These are phyloP conservation scores for Agrochola macilenta DNA, from an alignment of 2,888 invertebrate genomes.

Conservation along the genomic window DNA sequence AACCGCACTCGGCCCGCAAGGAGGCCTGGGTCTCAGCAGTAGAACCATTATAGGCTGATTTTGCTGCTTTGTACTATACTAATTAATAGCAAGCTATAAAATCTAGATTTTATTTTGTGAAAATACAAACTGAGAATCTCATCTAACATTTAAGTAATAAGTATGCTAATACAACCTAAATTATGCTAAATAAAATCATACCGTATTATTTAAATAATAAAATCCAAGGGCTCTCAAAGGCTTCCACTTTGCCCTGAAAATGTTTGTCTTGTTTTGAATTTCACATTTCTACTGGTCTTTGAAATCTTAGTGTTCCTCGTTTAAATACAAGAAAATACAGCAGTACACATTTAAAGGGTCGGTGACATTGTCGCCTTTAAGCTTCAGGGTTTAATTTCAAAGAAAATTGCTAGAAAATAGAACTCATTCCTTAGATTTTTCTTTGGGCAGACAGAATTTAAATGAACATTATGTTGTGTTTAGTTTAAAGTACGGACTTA, in stretches of 20 bases:
- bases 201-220: constrained; percentile 50
- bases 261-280: constrained; percentile 53
- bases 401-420: constrained; percentile 47
- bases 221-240: constrained; percentile 46
- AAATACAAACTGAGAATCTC: background rate
- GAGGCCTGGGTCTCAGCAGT: too few relatives aligned
- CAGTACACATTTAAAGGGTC: constrained; percentile 44
- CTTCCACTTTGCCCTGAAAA: constrained; percentile 36
- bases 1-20: too few relatives aligned
- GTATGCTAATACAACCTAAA: constrained; percentile 30
- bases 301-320: constrained; percentile 53
- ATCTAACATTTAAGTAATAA: constrained; percentile 2
- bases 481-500: constrained; percentile 7
- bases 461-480: constrained; percentile 37
- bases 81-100: background rate
- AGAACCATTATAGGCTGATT: too few relatives aligned
- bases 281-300: constrained; percentile 53
- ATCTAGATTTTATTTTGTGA: background rate
- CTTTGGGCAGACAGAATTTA: background rate
- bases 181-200: constrained; percentile 49
- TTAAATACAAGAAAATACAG: constrained; percentile 56
- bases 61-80: too few relatives aligned
- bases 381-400: constrained; percentile 53
- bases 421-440: constrained; percentile 45
- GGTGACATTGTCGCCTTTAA: constrained; percentile 49